phyloP scores from a whole-genome alignment of 1,140 invertebrate genomes.

The Dufourea novaeangliae region DNA sequence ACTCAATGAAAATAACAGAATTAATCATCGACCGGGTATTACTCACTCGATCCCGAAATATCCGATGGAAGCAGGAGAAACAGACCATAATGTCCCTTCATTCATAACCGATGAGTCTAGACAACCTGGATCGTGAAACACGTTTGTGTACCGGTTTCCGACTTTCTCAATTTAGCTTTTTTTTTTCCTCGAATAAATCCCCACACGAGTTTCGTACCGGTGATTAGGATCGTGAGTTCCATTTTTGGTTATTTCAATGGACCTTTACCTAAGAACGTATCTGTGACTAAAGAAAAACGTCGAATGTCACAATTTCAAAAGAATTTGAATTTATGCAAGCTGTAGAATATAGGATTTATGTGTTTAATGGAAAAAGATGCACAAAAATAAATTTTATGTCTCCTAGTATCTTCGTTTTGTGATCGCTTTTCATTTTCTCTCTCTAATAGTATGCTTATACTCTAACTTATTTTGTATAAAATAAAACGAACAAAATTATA shows the following conservation, averaged over 20 bases:
- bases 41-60: constrained; percentile 57
- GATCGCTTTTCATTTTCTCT: too few species aligned
- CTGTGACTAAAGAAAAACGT: too few species aligned
- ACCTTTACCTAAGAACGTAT: too few species aligned
- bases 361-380: too few species aligned
- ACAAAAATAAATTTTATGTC: too few species aligned
- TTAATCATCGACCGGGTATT: constrained; percentile 55
- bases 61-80: neutral
- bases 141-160: constrained; percentile 28
- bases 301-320: too few species aligned
- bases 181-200: neutral
- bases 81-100: constrained; percentile 3
- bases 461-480: too few species aligned
- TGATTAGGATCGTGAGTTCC: neutral
- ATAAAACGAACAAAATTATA: too few species aligned
- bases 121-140: constrained; percentile 22
- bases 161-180: constrained; percentile 13
- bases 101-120: constrained; percentile 8
- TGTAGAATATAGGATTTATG: too few species aligned
- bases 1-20: constrained; percentile 57
- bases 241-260: neutral
- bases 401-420: too few species aligned
- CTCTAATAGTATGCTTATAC: too few species aligned
- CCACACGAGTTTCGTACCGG: neutral
- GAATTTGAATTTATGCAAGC: too few species aligned